Evolutionary conservation across 2,888 invertebrate genomes (phyloP).

Genomic region (Lasioglossum lativentre): DNA sequence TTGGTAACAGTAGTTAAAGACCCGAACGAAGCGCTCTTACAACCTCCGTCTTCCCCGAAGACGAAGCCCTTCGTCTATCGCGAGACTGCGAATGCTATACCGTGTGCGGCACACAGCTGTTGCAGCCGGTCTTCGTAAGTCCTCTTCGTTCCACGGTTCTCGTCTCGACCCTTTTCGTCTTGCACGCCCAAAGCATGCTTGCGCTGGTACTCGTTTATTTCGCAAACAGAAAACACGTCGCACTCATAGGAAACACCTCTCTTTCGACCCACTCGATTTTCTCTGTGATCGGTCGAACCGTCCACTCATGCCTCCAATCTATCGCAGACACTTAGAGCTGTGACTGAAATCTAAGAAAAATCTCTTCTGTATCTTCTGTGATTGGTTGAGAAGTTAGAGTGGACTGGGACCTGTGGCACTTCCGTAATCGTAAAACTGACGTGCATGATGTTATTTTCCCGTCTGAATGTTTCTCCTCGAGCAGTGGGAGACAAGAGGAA

Average conservation of each 20-base stretch:
- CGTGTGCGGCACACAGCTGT: slow-evolving; percentile 44
- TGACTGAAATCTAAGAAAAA: background rate
- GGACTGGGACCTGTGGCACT: slow-evolving; percentile 11
- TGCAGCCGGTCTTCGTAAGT: slow-evolving; percentile 68
- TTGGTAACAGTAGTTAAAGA: slow-evolving; percentile 78
- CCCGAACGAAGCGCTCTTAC: slow-evolving; percentile 58
- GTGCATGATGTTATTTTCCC: slow-evolving; percentile 46
- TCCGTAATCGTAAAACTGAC: slow-evolving; percentile 32
- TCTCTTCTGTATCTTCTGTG: background rate
- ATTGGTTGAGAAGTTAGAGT: background rate
- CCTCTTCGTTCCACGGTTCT: slow-evolving; percentile 34
- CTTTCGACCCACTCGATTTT: slow-evolving; percentile 29
- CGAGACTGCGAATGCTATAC: slow-evolving; percentile 53
- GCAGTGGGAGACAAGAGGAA: slow-evolving; percentile 53
- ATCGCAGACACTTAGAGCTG: background rate
- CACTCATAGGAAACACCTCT: slow-evolving; percentile 52
- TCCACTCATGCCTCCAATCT: slow-evolving; percentile 11
- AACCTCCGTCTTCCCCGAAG: slow-evolving; percentile 39
- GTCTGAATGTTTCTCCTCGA: slow-evolving; percentile 27
- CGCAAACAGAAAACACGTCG: slow-evolving; percentile 62
- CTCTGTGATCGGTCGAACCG: background rate
- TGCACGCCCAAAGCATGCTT: slow-evolving; percentile 79
- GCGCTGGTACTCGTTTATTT: slow-evolving; percentile 60
- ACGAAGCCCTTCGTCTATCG: slow-evolving; percentile 57
- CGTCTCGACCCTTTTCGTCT: slow-evolving; percentile 62